Evolutionary conservation across 2,113 vertebrate genomes (phyloP).

Genomic region (Onychostoma macrolepis): DNA sequence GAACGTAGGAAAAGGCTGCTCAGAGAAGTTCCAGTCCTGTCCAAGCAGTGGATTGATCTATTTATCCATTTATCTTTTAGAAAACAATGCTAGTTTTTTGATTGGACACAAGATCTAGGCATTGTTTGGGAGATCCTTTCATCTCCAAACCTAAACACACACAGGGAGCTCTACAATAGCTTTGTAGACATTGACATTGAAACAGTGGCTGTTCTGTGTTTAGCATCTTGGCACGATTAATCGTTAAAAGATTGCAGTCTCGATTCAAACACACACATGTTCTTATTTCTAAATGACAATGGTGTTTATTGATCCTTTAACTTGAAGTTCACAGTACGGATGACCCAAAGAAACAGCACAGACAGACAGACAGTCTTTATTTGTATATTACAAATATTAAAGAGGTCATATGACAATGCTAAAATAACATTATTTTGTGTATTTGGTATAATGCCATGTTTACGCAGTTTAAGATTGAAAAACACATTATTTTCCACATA

Average conservation of each 20-base stretch:
- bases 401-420: too few relatives aligned
- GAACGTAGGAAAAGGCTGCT: neutral
- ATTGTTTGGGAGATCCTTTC: neutral
- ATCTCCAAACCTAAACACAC: neutral
- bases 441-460: too few relatives aligned
- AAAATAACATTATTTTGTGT: too few relatives aligned
- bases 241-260: neutral
- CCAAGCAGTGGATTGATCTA: neutral
- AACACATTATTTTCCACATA: too few relatives aligned
- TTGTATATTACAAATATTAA: neutral
- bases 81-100: constrained; percentile 1
- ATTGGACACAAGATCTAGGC: neutral
- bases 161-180: neutral
- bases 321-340: neutral
- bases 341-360: neutral
- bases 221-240: neutral
- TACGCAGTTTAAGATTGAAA: too few relatives aligned
- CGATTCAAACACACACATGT: neutral
- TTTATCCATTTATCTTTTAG: neutral
- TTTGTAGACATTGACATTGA: too few relatives aligned
- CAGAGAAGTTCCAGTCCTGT: neutral
- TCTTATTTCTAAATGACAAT: neutral
- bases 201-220: neutral
- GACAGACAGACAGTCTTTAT: neutral
- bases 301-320: neutral